Evolutionary conservation across 2,888 invertebrate genomes (phyloP).

Genomic region (Spisula subtruncata): DNA sequence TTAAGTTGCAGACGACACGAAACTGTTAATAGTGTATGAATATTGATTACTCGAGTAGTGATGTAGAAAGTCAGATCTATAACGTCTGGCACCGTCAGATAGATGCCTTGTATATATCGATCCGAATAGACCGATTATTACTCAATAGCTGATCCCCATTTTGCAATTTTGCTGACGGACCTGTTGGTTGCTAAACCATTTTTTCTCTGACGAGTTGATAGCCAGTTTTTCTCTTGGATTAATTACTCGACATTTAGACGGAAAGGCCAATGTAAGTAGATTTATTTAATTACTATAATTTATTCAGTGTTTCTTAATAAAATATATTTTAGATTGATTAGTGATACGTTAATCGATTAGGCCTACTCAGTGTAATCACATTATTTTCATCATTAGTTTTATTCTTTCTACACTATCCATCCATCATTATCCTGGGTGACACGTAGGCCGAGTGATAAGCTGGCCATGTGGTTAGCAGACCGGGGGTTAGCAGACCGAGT

Average conservation of each 20-base stretch:
- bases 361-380: too few relatives aligned
- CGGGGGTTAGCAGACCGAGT: too few relatives aligned
- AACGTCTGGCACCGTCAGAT: constrained; percentile 22
- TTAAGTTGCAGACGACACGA: constrained; percentile 23
- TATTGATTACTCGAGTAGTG: background rate
- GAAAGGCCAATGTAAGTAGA: background rate
- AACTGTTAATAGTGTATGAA: constrained; percentile 12
- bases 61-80: background rate
- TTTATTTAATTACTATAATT: too few relatives aligned
- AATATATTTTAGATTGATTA: too few relatives aligned
- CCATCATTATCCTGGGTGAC: too few relatives aligned
- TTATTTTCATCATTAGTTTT: too few relatives aligned
- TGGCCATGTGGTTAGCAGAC: too few relatives aligned
- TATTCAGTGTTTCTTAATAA: too few relatives aligned
- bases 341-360: too few relatives aligned
- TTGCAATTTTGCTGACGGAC: constrained; percentile 18
- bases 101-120: constrained; percentile 13
- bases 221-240: background rate
- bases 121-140: background rate
- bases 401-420: too few relatives aligned
- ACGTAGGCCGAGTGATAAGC: too few relatives aligned
- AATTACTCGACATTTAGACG: background rate
- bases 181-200: background rate
- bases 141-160: background rate
- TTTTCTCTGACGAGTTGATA: too few relatives aligned